A percentile compares a stretch with the other conserved stretches of the same genome.
These are phyloP conservation scores for Otolemur crassicaudatus DNA, from an alignment of 2,797 vertebrate genomes.

Conservation along the genomic window DNA sequence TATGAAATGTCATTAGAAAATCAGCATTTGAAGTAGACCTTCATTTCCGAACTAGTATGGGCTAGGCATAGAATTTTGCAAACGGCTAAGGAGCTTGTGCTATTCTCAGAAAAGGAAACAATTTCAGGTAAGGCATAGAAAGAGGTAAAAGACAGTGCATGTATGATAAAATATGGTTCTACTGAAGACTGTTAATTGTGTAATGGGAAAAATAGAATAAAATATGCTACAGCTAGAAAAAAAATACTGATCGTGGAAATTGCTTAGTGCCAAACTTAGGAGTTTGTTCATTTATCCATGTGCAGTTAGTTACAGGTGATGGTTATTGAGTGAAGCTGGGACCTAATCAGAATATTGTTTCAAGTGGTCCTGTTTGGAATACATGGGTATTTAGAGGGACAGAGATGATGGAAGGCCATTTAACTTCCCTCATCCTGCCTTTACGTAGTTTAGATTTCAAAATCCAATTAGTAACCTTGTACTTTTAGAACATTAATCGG, in stretches of 20 bases:
- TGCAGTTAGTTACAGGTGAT: neutral
- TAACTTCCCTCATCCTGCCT: neutral
- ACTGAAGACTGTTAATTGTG: neutral
- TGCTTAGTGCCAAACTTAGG: neutral
- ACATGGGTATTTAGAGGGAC: neutral
- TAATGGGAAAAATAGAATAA: neutral
- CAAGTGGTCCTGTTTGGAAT: neutral
- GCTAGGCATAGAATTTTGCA: constrained; percentile 5
- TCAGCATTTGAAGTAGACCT: neutral
- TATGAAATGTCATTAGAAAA: neutral
- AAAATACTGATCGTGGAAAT: neutral
- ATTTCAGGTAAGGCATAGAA: neutral
- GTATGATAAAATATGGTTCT: neutral
- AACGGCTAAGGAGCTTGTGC: neutral
- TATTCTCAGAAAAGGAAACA: constrained; percentile 29
- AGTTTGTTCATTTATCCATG: neutral
- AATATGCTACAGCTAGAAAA: neutral
- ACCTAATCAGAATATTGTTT: neutral
- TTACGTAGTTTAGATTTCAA: neutral
- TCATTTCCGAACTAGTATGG: neutral
- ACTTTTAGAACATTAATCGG: neutral
- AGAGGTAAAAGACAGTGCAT: neutral
- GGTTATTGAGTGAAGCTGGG: neutral
- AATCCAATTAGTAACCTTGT: neutral
- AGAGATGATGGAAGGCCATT: neutral